Conservation (phyloP, 2,888 invertebrate genomes). For the Cantharis rufa region DNA sequence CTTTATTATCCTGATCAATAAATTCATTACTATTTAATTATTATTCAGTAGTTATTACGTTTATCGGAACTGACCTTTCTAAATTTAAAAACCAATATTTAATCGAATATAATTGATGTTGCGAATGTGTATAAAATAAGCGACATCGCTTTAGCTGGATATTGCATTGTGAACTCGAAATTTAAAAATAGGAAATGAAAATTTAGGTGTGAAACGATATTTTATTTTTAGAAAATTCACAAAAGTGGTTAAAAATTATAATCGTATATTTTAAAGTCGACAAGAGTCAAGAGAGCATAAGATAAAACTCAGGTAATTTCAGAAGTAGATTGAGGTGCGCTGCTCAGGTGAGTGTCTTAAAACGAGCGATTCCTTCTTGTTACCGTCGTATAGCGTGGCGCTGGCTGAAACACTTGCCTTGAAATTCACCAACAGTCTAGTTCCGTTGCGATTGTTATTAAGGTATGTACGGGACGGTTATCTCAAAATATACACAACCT, state of each 20-base stretch:
- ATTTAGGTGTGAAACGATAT: background rate
- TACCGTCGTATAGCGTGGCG: constrained; percentile 41
- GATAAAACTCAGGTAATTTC: background rate
- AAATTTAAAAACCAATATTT: background rate
- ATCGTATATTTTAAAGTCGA: background rate
- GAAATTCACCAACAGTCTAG: constrained; percentile 30
- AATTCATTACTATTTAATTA: background rate
- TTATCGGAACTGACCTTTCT: background rate
- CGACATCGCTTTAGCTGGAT: background rate
- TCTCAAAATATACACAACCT: constrained; percentile 16
- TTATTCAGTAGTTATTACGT: background rate
- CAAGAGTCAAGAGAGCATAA: background rate
- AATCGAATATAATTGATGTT: background rate
- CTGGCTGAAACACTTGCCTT: constrained; percentile 45
- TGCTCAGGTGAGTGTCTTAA: constrained; percentile 24
- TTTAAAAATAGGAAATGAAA: background rate
- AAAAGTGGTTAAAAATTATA: background rate
- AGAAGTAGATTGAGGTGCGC: constrained; percentile 48
- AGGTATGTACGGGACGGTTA: constrained; percentile 30
- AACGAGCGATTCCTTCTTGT: constrained; percentile 32
- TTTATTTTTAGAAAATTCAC: background rate
- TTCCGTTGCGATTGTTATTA: constrained; percentile 38
- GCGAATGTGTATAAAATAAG: background rate
- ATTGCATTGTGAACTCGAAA: background rate
- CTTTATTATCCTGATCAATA: background rate